Conservation (phyloP, 2,113 vertebrate species). For the Pitta sordida region DNA sequence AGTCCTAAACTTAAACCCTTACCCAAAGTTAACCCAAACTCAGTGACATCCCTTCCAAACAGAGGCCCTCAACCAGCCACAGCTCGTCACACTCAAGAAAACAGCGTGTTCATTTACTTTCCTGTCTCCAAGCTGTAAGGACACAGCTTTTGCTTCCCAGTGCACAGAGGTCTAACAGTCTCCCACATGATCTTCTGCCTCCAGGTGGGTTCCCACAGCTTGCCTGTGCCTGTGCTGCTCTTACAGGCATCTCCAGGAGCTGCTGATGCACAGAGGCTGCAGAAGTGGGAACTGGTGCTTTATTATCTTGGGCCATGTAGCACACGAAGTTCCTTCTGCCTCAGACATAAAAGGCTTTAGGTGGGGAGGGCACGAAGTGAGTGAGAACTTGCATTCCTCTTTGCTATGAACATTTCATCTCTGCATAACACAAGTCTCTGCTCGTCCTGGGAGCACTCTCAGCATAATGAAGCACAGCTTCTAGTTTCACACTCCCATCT, state of each 20-base stretch:
- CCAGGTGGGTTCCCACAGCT: not conserved
- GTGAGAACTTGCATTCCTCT: not conserved
- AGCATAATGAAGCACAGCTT: not conserved
- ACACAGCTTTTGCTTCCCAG: not conserved
- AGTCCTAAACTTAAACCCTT: not conserved
- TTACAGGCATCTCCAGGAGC: not conserved
- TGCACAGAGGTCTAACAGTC: not conserved
- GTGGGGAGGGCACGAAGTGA: not conserved
- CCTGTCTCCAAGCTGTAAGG: not conserved
- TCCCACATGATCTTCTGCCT: not conserved
- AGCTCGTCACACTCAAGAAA: not conserved
- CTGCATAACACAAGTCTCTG: not conserved
- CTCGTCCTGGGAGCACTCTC: not conserved
- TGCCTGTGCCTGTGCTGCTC: not conserved
- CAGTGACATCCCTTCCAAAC: not conserved
- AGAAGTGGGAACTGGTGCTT: not conserved
- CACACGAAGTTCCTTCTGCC: not conserved
- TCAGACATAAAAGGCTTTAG: not conserved
- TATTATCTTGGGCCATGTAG: fast-evolving
- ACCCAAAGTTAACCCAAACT: not conserved
- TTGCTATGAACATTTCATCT: not conserved
- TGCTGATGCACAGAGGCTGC: not conserved
- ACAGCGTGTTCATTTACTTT: not conserved
- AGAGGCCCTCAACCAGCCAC: not conserved
- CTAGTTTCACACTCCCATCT: constrained; percentile 24